Base-by-base conservation (phyloP, 1,140 invertebrate species). In the Drosophila ohnishii region DNA sequence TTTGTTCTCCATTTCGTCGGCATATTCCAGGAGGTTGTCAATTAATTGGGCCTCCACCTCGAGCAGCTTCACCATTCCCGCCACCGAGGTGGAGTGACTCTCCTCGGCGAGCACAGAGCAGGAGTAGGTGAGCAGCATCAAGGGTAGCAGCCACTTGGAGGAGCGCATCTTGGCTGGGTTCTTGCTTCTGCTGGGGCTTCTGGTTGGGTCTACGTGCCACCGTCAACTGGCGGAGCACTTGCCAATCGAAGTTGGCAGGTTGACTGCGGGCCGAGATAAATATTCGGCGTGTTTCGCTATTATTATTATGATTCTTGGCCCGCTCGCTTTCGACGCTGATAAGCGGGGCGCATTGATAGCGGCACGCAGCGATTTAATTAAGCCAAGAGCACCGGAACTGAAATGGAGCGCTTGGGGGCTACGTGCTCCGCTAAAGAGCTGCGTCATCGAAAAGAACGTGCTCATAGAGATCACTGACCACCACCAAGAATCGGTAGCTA, bases 41-140 rank as follows among this genome's bases (percentile, higher is more conserved):
- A 98, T 96, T 34, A 99, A 94, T 47, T 95, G 94, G 32, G 94
- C 93, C 92, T 99, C 97, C 11, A 97, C 96, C 72, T 96, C 94
- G 28, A 99, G 92, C n/a, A 98, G 92, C 64, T 95, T 95, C 91
- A 98, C 96, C 91, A 99, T 94, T 78, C 98, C 97, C 4, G 95
- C 95, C 77, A 98, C 93, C 6, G 97, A 97, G 1, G 97, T 98
- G 30, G 78, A 81, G 53, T 90, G 77, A 47, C 90, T 90, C 28
- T 70, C 64, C 45, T 88, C 86, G 7, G 42, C 50, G 2, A 2
- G 61, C 7, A 25, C 71, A n/a, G 11, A 51, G 11, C 4, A 37
- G 16, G 14, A 19, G 42, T 9, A 53, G 42, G 11, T 9, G 11
- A 40, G 39, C 44, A 37, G 48, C 47, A 72, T 30, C 13, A 76